Evolutionary conservation across 1,140 invertebrate species (phyloP).

Genomic region (Rhyzopertha dominica): DNA sequence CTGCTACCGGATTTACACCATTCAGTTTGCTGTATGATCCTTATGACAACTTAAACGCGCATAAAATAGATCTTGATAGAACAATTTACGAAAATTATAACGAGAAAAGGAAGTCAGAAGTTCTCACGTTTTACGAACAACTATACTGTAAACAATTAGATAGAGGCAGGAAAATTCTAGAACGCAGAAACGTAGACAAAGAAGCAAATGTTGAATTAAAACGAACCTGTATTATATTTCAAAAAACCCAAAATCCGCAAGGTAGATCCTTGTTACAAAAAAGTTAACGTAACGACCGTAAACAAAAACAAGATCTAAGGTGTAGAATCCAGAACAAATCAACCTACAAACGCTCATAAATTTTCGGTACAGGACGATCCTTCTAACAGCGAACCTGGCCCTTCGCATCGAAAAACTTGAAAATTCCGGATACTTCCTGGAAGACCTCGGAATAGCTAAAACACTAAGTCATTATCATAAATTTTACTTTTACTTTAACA

Average conservation of each 20-base stretch:
- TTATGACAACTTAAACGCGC: neutral
- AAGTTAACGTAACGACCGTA: too few species aligned
- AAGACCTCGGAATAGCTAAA: constrained; percentile 1
- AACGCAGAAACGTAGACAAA: neutral
- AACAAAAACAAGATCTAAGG: too few species aligned
- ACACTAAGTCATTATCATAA: constrained; percentile 1
- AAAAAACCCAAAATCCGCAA: too few species aligned
- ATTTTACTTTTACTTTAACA: constrained; percentile 2
- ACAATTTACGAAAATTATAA: constrained; percentile 8
- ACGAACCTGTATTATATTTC: too few species aligned
- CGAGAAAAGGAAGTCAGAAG: neutral
- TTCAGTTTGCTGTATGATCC: constrained; percentile 15
- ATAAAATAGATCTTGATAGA: constrained; percentile 1
- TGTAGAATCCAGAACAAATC: too few species aligned
- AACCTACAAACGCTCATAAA: too few species aligned
- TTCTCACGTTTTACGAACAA: constrained; percentile 6
- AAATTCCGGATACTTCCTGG: neutral
- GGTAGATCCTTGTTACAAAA: too few species aligned
- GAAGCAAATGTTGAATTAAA: too few species aligned
- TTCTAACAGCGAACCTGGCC: neutral
- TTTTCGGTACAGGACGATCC: too few species aligned
- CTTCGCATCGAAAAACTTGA: neutral
- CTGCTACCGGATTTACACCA: constrained; percentile 16
- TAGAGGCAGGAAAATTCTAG: neutral
- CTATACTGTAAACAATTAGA: constrained; percentile 1